Conservation (phyloP, 2,797 vertebrate species). For the Syncerus caffer region DNA sequence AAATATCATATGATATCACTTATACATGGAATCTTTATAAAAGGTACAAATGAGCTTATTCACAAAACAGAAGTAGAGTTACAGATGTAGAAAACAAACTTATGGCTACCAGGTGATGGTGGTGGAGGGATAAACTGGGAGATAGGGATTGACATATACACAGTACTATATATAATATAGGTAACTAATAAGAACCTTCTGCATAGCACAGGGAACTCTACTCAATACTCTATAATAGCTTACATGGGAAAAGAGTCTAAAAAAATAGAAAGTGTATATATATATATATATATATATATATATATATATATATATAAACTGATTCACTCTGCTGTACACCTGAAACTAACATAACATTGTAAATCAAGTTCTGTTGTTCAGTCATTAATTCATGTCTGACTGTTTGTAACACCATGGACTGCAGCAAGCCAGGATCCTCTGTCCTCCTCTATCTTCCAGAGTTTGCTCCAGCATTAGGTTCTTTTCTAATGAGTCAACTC, state of each 20-base stretch:
- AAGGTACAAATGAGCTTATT: background rate
- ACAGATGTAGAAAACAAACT: background rate
- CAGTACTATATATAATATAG: background rate
- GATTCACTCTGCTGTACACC: background rate
- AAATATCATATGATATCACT: background rate
- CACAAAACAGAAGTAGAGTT: background rate
- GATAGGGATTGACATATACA: background rate
- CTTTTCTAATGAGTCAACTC: background rate
- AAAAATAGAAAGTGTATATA: background rate
- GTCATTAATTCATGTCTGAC: background rate
- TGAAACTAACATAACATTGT: background rate
- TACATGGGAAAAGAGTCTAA: background rate
- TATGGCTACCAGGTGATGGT: background rate
- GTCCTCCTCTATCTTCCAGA: background rate
- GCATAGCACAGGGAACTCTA: background rate
- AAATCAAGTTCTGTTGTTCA: background rate
- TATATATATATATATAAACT: background rate
- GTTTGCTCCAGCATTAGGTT: background rate
- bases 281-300: background rate
- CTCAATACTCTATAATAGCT: background rate
- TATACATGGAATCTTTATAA: background rate
- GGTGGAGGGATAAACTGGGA: background rate
- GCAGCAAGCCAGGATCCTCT: background rate
- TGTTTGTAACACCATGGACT: background rate
- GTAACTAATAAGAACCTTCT: background rate